Evolutionary conservation across 2,797 vertebrate genomes (phyloP), one percentile per base, ranked within the genome.

Genomic region (Ceryle rudis): DNA sequence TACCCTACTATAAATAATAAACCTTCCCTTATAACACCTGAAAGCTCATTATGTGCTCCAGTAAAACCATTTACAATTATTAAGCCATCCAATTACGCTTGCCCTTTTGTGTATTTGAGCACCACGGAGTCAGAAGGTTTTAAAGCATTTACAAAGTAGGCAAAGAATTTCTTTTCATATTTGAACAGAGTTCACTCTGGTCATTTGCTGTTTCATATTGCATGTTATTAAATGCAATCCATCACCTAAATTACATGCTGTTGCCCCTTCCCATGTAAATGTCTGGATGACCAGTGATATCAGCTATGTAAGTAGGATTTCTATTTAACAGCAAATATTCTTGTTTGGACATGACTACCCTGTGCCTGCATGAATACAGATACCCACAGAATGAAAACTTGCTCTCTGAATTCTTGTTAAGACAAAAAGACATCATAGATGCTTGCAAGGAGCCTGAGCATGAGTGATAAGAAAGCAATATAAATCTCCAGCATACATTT

Each of bases 391-490:
- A 87, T 7, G 18, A 70, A 85, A 64, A 54, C 51, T 47, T 70
- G 28, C 33, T 81, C 78, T 70, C 73, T 15, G 54, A 77, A 44
- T 10, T 4, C 71, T 64, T 18, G 12, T 49, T 78, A 47, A 92
- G 87, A 90, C 72, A 83, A 95, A 89, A 83, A 4, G 5, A n/a
- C 75, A 86, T 18, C 65, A 49, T 3, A 64, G 83, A 58, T 7
- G n/a, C 52, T 88, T 33, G 54, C 70, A 47, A 95, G 66, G 33
- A 94, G 66, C 70, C 96, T 91, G 77, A 90, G 65, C 6, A 13
- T 80, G 60, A 62, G 69, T 78, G 73, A 84, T 94, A 86, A 96
- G 84, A 61, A 81, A 71, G 46, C 60, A 74, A 35, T 33, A 78
- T 57, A 73, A 73, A 72, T 81, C 86, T 86, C 81, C 14, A 26